These are phyloP conservation scores for Aquatica leii DNA, from an alignment of 2,888 invertebrate genomes.

Conservation along the genomic window DNA sequence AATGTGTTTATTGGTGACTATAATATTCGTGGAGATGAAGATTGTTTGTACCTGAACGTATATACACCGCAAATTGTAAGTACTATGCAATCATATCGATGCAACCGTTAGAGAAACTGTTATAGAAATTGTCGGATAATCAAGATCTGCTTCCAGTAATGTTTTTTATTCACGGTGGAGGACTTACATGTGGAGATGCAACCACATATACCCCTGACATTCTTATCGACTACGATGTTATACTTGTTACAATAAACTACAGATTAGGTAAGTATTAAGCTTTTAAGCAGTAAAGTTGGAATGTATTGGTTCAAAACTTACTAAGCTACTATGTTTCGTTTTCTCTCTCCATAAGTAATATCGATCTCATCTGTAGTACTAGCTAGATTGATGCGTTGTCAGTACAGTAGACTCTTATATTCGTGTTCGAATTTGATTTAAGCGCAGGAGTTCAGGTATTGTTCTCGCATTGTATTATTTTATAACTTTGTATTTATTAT, in stretches of 20 bases:
- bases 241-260: constrained; percentile 75
- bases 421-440: too few species aligned
- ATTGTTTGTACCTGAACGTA: constrained; percentile 84
- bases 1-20: constrained; percentile 55
- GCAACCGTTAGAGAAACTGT: neutral
- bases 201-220: constrained; percentile 76
- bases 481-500: too few species aligned
- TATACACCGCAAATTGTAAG: constrained; percentile 62
- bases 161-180: constrained; percentile 79
- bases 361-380: too few species aligned
- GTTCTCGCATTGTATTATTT: too few species aligned
- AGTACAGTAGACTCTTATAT: too few species aligned
- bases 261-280: constrained; percentile 64
- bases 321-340: too few species aligned
- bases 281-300: too few species aligned
- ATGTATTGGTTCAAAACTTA: too few species aligned
- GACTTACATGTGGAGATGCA: constrained; percentile 76
- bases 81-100: constrained; percentile 41
- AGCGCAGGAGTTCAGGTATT: too few species aligned
- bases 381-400: too few species aligned
- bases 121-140: constrained; percentile 12
- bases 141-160: constrained; percentile 68
- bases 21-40: constrained; percentile 73
- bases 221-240: constrained; percentile 72
- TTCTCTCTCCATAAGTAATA: too few species aligned